Evolutionary conservation across 2,888 invertebrate species (phyloP).

Genomic region (Dasypolia templi): DNA sequence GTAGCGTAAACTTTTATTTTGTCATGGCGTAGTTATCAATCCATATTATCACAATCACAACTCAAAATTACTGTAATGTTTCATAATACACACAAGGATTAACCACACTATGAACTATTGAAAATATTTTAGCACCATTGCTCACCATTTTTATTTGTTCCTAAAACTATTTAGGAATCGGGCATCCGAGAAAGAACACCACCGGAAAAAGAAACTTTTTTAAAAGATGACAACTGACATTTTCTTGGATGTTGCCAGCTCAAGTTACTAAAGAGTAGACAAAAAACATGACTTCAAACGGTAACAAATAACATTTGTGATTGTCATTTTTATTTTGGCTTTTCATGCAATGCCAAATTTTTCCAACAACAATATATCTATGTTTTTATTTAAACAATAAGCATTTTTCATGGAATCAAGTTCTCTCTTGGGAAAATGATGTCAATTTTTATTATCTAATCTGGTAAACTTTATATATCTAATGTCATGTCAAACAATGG

Average conservation of each 20-base stretch:
- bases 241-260: conserved; percentile 44
- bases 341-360: neutral
- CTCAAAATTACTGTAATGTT: conserved; percentile 16
- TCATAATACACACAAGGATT: conserved; percentile 24
- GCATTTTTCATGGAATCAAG: neutral
- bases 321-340: neutral
- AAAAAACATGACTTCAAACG: neutral
- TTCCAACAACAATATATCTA: neutral
- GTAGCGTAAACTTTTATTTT: conserved; percentile 22
- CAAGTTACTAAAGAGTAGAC: neutral
- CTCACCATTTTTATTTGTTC: conserved; percentile 78
- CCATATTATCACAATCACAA: conserved; percentile 67
- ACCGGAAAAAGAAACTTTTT: conserved; percentile 75
- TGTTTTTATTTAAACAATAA: neutral
- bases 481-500: too few species aligned
- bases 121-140: conserved; percentile 64
- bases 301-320: neutral
- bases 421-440: neutral
- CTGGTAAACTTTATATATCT: conserved; percentile 29
- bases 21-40: conserved; percentile 63
- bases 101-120: conserved; percentile 32
- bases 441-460: neutral
- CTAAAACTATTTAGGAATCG: conserved; percentile 61
- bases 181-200: conserved; percentile 73
- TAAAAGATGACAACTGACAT: conserved; percentile 46